Evolutionary conservation across 2,113 vertebrate genomes (phyloP).

Genomic region (Sphaerodactylus townsendi): DNA sequence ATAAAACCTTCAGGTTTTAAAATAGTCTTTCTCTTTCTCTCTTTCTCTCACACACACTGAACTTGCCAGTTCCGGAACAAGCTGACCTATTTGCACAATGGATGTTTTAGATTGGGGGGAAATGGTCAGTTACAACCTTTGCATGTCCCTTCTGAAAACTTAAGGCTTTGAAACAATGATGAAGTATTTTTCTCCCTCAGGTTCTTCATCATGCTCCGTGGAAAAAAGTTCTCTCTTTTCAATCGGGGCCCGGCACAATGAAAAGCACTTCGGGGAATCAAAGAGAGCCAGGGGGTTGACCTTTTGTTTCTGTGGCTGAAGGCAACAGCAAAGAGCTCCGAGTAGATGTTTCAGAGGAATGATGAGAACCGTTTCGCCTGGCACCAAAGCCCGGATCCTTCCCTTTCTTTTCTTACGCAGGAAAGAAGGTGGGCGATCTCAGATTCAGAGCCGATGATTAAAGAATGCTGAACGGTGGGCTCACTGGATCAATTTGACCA

Average conservation of each 20-base stretch:
- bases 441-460: neutral
- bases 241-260: neutral
- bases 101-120: constrained; percentile 4
- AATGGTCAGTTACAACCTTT: neutral
- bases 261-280: neutral
- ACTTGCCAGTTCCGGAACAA: neutral
- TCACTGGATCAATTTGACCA: neutral
- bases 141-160: neutral
- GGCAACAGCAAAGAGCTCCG: neutral
- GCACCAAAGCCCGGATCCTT: accelerated
- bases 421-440: neutral
- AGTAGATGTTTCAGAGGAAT: neutral
- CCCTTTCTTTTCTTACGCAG: neutral
- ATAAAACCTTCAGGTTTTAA: neutral
- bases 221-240: constrained; percentile 19
- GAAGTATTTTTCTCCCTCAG: neutral
- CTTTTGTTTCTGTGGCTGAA: constrained; percentile 16
- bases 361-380: neutral
- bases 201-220: constrained; percentile 10
- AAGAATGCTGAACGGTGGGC: neutral
- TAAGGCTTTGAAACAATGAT: neutral
- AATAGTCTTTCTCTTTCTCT: too few relatives aligned
- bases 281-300: neutral
- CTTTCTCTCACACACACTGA: neutral
- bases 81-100: neutral